Conservation (phyloP, 2,113 vertebrate genomes). For the Bujurquina vittata region DNA sequence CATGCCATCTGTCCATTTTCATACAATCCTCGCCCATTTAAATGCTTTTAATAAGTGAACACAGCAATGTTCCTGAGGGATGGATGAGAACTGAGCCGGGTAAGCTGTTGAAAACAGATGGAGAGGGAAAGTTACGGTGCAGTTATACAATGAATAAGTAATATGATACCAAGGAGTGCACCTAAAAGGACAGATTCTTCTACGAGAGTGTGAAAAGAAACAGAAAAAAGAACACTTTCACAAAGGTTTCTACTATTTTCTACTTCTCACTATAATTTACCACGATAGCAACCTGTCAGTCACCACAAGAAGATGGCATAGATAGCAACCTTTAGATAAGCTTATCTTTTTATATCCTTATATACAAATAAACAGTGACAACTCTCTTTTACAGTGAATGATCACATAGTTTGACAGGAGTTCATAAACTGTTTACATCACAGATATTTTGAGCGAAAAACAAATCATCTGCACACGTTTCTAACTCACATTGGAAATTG, state of each 20-base stretch:
- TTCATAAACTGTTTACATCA: not conserved
- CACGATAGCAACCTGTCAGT: not conserved
- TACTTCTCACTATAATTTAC: not conserved
- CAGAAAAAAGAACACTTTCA: not conserved
- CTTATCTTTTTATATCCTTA: not conserved
- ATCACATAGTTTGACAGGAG: not conserved
- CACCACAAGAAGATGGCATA: not conserved
- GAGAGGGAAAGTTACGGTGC: conserved; percentile 22
- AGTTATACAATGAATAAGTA: conserved; percentile 33
- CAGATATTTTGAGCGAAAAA: too few species aligned
- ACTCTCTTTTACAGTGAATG: not conserved
- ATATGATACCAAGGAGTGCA: conserved; percentile 7
- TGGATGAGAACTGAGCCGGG: conserved; percentile 27
- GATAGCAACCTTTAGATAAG: not conserved
- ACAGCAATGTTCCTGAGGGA: conserved; percentile 33
- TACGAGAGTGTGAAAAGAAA: not conserved
- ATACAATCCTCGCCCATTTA: conserved; percentile 47
- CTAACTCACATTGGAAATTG: not conserved
- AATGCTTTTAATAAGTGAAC: conserved; percentile 38
- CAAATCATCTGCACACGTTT: not conserved
- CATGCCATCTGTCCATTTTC: conserved; percentile 67
- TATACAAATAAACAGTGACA: not conserved
- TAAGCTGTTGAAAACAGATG: conserved; percentile 62
- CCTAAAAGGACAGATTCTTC: not conserved
- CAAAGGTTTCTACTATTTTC: conserved; percentile 1